Evolutionary conservation across 2,797 vertebrate species (phyloP), one percentile per base, ranked within the genome.

Genomic region (Eulemur rubriventer): DNA sequence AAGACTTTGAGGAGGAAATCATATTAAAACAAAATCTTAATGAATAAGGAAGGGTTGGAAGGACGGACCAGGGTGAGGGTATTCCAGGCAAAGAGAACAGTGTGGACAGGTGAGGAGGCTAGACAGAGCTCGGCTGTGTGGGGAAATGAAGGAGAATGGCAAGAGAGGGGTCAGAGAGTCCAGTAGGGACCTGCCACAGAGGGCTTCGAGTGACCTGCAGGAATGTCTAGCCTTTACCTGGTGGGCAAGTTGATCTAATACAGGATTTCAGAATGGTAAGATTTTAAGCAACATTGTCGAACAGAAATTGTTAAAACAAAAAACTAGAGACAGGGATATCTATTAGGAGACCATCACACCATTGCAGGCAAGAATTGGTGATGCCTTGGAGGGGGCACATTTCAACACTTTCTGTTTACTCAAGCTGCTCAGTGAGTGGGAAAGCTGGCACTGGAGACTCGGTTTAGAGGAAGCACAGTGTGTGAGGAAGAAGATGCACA

Each of bases 101-200:
- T 35, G 6, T 73, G 55, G n/a, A 86, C 46, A 63, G 17, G 11
- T 61, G 20, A 88, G n/a, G 22, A 61, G n/a, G 1, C 1, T 17
- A 43, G 6, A 50, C 33, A 67, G 24, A 46, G 33, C 4, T 63
- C 35, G 41, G 65, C 22, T 81, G 48, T 14, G 13, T 8, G 2
- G 17, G 26, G 7, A 38, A 30, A 1, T 3, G 2, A 17, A 38
- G 6, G 38, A 7, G 12, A 35, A 30, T 0, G 14, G 28, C 35
- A 87, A 18, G 57, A 80, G 30, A 6, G 8, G 28, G 10, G 3
- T 8, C 55, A 4, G 4, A 8, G 20, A 69, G 7, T 7, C 6
- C 26, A 70, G 33, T 2, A 24, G 0, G 16, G 1, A n/a, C 4
- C 3, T 35, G 43, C 55, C 35, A 46, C 3, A 46, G 24, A 75